These are phyloP conservation scores for Idaea biselata DNA, from an alignment of 2,888 invertebrate species.

Conservation along the genomic window DNA sequence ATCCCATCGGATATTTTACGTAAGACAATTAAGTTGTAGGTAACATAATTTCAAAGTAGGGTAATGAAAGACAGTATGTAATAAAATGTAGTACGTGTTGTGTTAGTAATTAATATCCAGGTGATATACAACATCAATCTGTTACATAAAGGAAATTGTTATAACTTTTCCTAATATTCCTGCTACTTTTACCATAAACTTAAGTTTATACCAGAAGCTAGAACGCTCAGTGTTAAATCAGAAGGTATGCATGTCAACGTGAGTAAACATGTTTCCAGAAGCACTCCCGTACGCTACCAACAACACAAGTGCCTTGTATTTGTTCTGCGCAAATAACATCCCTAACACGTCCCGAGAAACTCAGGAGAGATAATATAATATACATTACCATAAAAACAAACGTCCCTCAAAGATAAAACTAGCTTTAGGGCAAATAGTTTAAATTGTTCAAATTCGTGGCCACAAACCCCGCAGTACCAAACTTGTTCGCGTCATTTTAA, in stretches of 20 bases:
- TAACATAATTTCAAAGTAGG: too few relatives aligned
- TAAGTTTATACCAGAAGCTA: neutral
- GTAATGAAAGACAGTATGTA: neutral
- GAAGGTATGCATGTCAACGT: conserved; percentile 69
- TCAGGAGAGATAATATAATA: conserved; percentile 46
- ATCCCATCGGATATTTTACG: conserved; percentile 15
- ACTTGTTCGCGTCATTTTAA: conserved; percentile 26
- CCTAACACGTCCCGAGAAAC: conserved; percentile 54
- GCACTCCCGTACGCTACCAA: conserved; percentile 47
- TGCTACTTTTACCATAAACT: neutral
- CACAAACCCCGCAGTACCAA: conserved; percentile 15
- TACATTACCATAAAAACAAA: conserved; percentile 45
- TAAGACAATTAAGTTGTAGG: conserved; percentile 8
- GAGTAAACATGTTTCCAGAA: conserved; percentile 56
- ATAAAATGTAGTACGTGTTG: neutral
- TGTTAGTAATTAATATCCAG: neutral
- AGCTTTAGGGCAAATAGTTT: conserved; percentile 28
- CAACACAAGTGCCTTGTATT: conserved; percentile 65
- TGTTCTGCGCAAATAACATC: conserved; percentile 64
- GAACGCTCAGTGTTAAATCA: conserved; percentile 45
- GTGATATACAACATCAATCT: neutral
- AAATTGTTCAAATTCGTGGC: conserved; percentile 13
- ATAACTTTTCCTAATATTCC: neutral
- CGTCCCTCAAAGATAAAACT: conserved; percentile 31
- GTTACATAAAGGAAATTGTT: neutral